A percentile compares a stretch with the other conserved stretches of the same genome.
Conservation (phyloP, 2,888 invertebrate genomes). For the Eugnorisma glareosa region DNA sequence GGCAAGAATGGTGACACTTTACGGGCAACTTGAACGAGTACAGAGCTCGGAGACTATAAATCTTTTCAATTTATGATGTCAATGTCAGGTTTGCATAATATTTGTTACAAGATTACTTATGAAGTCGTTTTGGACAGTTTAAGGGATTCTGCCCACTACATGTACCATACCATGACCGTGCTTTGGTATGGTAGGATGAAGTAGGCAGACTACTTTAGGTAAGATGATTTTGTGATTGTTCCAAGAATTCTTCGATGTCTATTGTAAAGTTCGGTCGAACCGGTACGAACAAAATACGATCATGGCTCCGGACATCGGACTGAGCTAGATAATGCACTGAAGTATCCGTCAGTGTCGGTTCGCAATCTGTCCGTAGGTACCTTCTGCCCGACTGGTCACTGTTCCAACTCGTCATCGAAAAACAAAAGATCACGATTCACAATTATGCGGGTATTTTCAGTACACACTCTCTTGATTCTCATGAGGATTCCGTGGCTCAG, state of each 20-base stretch:
- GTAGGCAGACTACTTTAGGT: neutral
- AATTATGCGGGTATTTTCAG: too few species aligned
- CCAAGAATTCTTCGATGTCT: neutral
- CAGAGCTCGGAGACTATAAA: conserved; percentile 26
- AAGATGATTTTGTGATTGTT: neutral
- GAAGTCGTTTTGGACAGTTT: conserved; percentile 1
- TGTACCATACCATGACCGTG: neutral
- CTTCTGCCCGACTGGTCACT: too few species aligned
- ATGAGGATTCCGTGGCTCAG: too few species aligned
- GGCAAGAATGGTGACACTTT: conserved; percentile 51
- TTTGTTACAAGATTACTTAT: conserved; percentile 15
- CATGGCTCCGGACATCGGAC: neutral
- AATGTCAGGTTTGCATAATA: conserved; percentile 37
- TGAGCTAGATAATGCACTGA: neutral
- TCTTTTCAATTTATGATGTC: conserved; percentile 41
- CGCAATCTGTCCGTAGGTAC: too few species aligned
- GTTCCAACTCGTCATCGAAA: too few species aligned
- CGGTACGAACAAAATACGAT: neutral
- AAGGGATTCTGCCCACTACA: neutral
- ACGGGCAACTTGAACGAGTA: conserved; percentile 37
- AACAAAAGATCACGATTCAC: too few species aligned
- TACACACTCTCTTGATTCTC: neutral
- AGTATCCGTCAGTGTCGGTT: too few species aligned
- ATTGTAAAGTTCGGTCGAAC: neutral
- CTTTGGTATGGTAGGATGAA: neutral